phyloP scores from a whole-genome alignment of 2,888 invertebrate genomes.

The Diogma glabrata region DNA sequence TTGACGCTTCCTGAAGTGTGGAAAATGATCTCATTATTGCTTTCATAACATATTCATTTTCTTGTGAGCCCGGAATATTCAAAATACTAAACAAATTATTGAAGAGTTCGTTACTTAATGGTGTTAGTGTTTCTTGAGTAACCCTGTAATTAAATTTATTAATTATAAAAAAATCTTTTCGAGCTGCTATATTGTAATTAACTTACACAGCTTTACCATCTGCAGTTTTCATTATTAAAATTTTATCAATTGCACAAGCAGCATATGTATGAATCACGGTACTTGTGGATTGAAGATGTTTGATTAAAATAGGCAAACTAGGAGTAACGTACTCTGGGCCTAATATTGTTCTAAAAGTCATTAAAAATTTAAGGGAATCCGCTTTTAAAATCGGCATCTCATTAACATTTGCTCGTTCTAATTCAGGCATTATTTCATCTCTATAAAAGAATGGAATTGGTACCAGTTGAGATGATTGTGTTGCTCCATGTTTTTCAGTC shows the following conservation, averaged over 20 bases:
- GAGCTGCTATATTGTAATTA: slow-evolving; percentile 10
- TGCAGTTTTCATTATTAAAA: slow-evolving; percentile 61
- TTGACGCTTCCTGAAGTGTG: slow-evolving; percentile 64
- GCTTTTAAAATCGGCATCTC: slow-evolving; percentile 87
- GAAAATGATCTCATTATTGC: slow-evolving; percentile 86
- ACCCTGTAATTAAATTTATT: slow-evolving; percentile 45
- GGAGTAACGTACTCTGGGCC: slow-evolving; percentile 64
- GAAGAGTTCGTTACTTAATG: slow-evolving; percentile 57
- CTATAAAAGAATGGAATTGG: slow-evolving; percentile 80
- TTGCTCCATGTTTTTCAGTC: slow-evolving; percentile 84
- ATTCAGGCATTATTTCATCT: slow-evolving; percentile 77
- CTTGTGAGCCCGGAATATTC: slow-evolving; percentile 60
- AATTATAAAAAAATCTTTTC: background rate
- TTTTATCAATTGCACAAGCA: slow-evolving; percentile 81
- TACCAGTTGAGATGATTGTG: slow-evolving; percentile 80
- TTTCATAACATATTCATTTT: slow-evolving; percentile 98
- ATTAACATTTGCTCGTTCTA: slow-evolving; percentile 66
- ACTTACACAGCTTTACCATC: slow-evolving; percentile 44
- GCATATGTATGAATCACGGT: slow-evolving; percentile 92
- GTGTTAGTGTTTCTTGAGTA: slow-evolving; percentile 48
- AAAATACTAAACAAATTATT: slow-evolving; percentile 65
- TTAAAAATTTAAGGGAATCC: slow-evolving; percentile 90
- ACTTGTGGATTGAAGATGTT: slow-evolving; percentile 62
- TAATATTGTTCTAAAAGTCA: slow-evolving; percentile 88
- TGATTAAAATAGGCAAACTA: slow-evolving; percentile 66